Percentiles rank a stretch among this genome's conserved stretches.
Conservation (phyloP, 2,113 vertebrate species). For the Proterorhinus semilunaris region DNA sequence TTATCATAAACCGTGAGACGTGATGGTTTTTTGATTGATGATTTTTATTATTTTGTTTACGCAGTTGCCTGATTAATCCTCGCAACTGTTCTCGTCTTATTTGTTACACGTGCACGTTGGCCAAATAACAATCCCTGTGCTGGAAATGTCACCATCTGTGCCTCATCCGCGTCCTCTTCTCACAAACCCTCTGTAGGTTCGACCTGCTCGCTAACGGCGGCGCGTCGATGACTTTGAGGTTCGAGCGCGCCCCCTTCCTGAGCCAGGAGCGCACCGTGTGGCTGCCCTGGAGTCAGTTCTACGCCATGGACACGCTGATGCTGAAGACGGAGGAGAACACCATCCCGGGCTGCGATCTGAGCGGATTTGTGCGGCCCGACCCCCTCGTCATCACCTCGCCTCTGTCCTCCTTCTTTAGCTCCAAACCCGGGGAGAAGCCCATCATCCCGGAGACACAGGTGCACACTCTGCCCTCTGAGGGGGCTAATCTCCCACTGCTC, state of each 20-base stretch:
- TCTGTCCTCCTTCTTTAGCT: slow-evolving; percentile 97
- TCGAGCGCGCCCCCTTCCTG: slow-evolving; percentile 94
- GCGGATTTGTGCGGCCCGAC: slow-evolving; percentile 93
- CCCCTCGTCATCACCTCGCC: slow-evolving; percentile 96
- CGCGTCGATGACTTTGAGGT: slow-evolving; percentile 91
- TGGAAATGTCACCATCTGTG: slow-evolving; percentile 52
- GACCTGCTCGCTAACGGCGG: slow-evolving; percentile 97
- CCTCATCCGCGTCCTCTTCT: slow-evolving; percentile 65
- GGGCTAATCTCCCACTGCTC: slow-evolving; percentile 66
- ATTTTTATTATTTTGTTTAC: background rate
- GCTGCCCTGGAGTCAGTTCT: slow-evolving; percentile 97
- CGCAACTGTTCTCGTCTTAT: background rate
- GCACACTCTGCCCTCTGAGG: slow-evolving; percentile 70
- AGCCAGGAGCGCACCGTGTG: slow-evolving; percentile 97
- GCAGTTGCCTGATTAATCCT: background rate
- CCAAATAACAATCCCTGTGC: slow-evolving; percentile 36
- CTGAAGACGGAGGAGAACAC: slow-evolving; percentile 99
- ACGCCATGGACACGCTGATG: slow-evolving; percentile 97
- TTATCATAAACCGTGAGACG: background rate
- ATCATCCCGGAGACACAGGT: slow-evolving; percentile 99
- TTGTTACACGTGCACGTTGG: slow-evolving; percentile 18
- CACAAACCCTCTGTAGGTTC: slow-evolving; percentile 81
- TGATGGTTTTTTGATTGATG: background rate
- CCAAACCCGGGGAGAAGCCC: slow-evolving; percentile 86
- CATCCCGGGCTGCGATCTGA: slow-evolving; percentile 98